Conservation (phyloP, 2,797 vertebrate species). For the Takifugu rubripes region DNA sequence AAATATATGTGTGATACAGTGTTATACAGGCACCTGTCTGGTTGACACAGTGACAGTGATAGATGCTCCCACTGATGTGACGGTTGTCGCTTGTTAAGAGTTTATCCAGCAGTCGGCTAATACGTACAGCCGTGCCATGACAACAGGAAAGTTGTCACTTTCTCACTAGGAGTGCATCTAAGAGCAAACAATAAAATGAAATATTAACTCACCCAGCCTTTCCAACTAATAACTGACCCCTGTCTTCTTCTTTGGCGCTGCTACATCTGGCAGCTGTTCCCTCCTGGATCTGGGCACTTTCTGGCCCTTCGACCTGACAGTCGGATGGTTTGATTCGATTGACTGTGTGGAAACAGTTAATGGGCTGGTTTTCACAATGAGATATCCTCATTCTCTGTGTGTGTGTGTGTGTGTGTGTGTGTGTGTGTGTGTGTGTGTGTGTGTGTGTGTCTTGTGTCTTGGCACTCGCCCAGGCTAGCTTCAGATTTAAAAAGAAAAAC, state of each 20-base stretch:
- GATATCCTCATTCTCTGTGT: conserved; percentile 33
- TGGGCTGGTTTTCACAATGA: conserved; percentile 53
- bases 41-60: not conserved
- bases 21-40: not conserved
- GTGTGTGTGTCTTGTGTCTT: conserved; percentile 29
- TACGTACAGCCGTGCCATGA: conserved; percentile 1
- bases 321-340: conserved; percentile 39
- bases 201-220: conserved; percentile 46
- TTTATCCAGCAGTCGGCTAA: not conserved
- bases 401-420: conserved; percentile 22
- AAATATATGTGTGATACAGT: no score
- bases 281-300: conserved; percentile 13
- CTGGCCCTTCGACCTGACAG: conserved; percentile 28
- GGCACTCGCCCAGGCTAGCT: conserved; percentile 64
- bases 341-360: conserved; percentile 54
- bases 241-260: conserved; percentile 11
- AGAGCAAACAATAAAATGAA: not conserved
- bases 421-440: conserved; percentile 2
- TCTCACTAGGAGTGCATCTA: not conserved
- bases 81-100: conserved; percentile 5
- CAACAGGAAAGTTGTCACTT: not conserved
- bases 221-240: conserved; percentile 11
- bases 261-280: conserved; percentile 12
- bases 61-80: not conserved
- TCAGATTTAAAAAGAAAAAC: conserved; percentile 67